These are phyloP conservation scores for Pachycephala philippinensis DNA, from an alignment of 2,113 vertebrate genomes.

Conservation along the genomic window DNA sequence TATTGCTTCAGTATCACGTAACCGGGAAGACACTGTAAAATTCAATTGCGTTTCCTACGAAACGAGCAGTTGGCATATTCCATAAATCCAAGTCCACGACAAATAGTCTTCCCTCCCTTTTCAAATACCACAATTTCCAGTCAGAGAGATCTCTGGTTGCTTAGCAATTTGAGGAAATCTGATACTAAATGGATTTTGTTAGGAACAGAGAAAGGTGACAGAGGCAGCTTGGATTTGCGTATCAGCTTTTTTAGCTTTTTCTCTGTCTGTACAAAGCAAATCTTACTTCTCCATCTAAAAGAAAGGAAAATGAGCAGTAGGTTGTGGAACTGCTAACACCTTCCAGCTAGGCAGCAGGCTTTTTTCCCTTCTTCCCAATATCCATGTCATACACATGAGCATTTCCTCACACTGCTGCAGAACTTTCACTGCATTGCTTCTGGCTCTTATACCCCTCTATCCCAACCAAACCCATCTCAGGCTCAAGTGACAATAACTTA, in stretches of 20 bases:
- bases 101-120: not conserved
- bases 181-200: not conserved
- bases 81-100: not conserved
- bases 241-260: not conserved
- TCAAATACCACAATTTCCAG: not conserved
- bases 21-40: not conserved
- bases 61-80: not conserved
- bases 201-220: not conserved
- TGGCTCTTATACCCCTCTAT: not conserved
- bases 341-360: not conserved
- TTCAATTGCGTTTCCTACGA: not conserved
- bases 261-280: not conserved
- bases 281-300: not conserved
- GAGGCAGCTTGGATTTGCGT: not conserved
- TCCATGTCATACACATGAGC: rapidly evolving
- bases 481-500: not conserved
- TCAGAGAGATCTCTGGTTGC: not conserved
- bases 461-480: not conserved
- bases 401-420: not conserved
- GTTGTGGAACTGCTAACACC: not conserved
- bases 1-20: not conserved
- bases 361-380: not conserved
- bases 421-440: not conserved
- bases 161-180: not conserved
- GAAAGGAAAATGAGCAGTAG: not conserved